Base-by-base conservation (phyloP, 2,888 invertebrate genomes). In the Lottia scabra region DNA sequence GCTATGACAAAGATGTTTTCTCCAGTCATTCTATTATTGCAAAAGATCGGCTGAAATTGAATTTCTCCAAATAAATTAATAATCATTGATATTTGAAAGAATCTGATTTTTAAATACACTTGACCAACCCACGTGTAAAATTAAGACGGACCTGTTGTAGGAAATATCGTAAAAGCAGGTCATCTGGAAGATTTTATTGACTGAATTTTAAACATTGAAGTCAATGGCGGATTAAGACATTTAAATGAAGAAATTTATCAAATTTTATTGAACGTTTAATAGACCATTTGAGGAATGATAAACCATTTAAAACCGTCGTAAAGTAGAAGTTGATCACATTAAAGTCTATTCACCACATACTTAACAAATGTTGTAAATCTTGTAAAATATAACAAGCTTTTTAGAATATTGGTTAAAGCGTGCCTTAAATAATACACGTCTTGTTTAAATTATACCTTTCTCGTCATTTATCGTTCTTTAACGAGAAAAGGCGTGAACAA, bases 241-340 rank as follows among this genome's bases (percentile, higher is more conserved):
- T 38, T 56, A 56, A 56, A 56, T 23, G 19, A 23, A 56, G 56
- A 56, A 38, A 10, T 56, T 56, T 56, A 56, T 56, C 23, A 56
- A 56, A 56, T 56, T 38, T 56, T 56, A 56, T 56, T 56, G 56
- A 56, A 56, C 56, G 56, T 56, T 56, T 23, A 56, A 56, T 56
- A 23, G 56, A 10, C 23, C 19, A 56, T 56, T 56, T 56, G 23
- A 23, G 13, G 56, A 56, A 56, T 56, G 56, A n/a, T 23, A 56
- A 19, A 56, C 56, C 19, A 19, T 56, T 56, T 56, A 56, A 56
- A 56, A 56, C 38, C 10, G 19, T 56, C 56, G 23, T 56, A 56
- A 56, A 56, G 19, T 19, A 23, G 23, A 56, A 56, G 56, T 23
- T 23, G 56, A 56, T 56, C 19, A 19, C 56, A 56, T 56, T 56